A percentile compares a stretch with the other conserved stretches of the same genome.
These are phyloP conservation scores for Catonia carolina DNA, from an alignment of 2,888 invertebrate species.

Conservation along the genomic window DNA sequence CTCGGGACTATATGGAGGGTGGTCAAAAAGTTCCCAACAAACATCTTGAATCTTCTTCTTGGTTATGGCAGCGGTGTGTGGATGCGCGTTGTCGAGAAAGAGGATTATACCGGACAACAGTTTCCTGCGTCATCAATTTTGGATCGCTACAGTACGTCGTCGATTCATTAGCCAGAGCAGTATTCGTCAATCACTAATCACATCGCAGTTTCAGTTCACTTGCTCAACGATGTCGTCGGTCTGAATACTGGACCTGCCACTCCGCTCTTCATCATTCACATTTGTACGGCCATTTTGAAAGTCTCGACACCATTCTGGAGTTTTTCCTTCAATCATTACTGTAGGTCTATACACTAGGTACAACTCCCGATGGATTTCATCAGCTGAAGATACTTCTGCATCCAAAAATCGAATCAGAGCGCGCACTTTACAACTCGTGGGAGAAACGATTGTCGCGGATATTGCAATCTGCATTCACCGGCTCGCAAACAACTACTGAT, in stretches of 20 bases:
- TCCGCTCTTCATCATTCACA: constrained; percentile 12
- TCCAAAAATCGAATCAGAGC: too few species aligned
- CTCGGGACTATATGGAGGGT: too few species aligned
- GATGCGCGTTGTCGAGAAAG: too few species aligned
- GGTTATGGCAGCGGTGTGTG: too few species aligned
- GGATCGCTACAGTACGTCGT: too few species aligned
- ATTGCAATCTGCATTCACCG: too few species aligned
- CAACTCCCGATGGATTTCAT: too few species aligned
- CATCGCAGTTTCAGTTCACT: neutral
- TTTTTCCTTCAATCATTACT: constrained; percentile 8
- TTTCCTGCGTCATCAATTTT: too few species aligned
- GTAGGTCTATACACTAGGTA: constrained; percentile 2
- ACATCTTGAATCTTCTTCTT: neutral
- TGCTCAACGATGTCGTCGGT: constrained; percentile 5
- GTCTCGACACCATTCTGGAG: neutral
- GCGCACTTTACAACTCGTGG: too few species aligned
- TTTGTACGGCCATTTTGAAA: constrained; percentile 10
- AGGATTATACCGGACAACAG: too few species aligned
- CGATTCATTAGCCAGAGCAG: neutral
- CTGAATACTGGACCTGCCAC: constrained; percentile 7
- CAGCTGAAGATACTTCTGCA: neutral
- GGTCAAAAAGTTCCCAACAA: neutral
- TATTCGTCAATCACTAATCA: constrained; percentile 7
- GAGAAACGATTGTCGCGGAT: too few species aligned
- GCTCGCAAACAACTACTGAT: too few species aligned